phyloP scores from a whole-genome alignment of 2,797 vertebrate genomes.

The Echiichthys vipera region DNA sequence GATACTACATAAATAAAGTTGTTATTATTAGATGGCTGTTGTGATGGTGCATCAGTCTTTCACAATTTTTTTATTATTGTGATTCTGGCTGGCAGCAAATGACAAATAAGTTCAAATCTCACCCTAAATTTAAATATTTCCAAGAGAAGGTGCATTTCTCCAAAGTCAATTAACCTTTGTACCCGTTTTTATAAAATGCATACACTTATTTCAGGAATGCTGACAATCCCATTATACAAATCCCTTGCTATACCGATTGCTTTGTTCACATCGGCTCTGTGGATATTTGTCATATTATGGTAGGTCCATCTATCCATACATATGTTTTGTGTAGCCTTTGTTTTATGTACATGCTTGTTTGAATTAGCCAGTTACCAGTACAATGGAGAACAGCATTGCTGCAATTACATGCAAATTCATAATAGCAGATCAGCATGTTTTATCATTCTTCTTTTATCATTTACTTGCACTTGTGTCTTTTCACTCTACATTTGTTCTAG shows the following conservation, averaged over 20 bases:
- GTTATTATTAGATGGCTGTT: background rate
- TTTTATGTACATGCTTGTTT: background rate
- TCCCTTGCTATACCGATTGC: background rate
- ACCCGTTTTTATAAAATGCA: slow-evolving; percentile 5
- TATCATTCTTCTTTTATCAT: background rate
- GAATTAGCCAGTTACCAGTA: background rate
- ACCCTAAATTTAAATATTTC: slow-evolving; percentile 30
- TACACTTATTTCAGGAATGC: slow-evolving; percentile 5
- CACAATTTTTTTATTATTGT: slow-evolving; percentile 12
- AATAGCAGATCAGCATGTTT: background rate
- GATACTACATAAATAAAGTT: no score
- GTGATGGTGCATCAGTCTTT: background rate
- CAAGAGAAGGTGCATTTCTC: slow-evolving; percentile 21
- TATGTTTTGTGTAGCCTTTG: accelerated
- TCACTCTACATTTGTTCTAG: background rate
- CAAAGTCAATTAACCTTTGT: slow-evolving; percentile 25
- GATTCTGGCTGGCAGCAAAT: slow-evolving; percentile 22
- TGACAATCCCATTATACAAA: background rate
- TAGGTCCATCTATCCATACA: background rate
- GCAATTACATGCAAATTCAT: background rate
- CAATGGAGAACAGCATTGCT: background rate
- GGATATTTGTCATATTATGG: background rate
- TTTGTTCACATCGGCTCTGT: slow-evolving; percentile 11
- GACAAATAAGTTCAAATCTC: slow-evolving; percentile 28
- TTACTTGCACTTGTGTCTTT: background rate